Evolutionary conservation across 2,797 vertebrate species (phyloP).

Genomic region (Phaenicophaeus curvirostris): DNA sequence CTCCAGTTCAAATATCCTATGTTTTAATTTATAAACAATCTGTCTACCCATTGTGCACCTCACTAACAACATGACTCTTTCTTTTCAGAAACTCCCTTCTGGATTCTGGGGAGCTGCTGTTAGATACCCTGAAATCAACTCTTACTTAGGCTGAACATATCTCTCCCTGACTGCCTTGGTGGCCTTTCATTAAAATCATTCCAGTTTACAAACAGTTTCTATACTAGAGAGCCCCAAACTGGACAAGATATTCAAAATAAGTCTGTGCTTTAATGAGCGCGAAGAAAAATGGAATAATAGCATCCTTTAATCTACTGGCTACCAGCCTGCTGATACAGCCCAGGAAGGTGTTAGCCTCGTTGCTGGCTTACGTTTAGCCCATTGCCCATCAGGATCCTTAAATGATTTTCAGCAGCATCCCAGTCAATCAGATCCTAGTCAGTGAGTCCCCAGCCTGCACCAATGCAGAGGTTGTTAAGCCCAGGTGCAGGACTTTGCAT

Average conservation of each 20-base stretch:
- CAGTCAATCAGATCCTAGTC: not conserved
- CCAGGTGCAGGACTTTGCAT: not conserved
- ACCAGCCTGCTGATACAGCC: not conserved
- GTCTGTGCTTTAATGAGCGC: not conserved
- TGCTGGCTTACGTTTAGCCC: not conserved
- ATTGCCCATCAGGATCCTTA: not conserved
- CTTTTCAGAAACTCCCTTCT: not conserved
- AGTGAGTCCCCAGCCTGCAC: not conserved
- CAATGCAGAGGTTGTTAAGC: not conserved
- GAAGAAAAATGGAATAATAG: not conserved
- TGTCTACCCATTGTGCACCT: not conserved
- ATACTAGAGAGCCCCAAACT: not conserved
- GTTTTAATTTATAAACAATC: not conserved
- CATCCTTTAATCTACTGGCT: not conserved
- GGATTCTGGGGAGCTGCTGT: not conserved
- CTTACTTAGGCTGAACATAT: not conserved
- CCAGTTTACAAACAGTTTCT: not conserved
- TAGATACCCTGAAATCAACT: not conserved
- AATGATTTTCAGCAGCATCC: not conserved
- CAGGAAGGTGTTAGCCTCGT: not conserved
- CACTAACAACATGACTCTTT: not conserved
- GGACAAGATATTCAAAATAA: not conserved
- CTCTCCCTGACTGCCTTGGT: not conserved
- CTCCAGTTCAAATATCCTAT: not conserved
- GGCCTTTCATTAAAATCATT: not conserved